These are phyloP conservation scores for Panulirus ornatus DNA, from an alignment of 1,140 invertebrate genomes.

Conservation along the genomic window DNA sequence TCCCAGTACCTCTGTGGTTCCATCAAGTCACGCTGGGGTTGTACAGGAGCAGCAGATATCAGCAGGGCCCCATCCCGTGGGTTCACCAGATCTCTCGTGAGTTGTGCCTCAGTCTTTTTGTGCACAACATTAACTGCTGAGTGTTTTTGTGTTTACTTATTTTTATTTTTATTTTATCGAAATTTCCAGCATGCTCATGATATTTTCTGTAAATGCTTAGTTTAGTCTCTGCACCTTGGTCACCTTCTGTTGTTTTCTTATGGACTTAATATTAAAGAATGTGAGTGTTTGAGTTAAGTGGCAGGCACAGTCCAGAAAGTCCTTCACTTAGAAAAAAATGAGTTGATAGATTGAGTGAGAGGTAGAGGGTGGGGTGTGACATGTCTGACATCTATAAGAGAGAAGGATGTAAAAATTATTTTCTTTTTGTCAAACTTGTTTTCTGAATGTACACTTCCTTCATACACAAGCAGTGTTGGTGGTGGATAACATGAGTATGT, in stretches of 20 bases:
- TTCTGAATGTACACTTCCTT: too few relatives aligned
- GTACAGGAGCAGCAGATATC: conserved; percentile 12
- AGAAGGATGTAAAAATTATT: too few relatives aligned
- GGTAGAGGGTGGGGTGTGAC: too few relatives aligned
- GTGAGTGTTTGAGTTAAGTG: too few relatives aligned
- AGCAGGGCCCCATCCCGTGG: conserved; percentile 1
- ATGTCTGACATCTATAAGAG: too few relatives aligned
- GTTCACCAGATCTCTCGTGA: conserved; percentile 35
- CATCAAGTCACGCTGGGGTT: conserved; percentile 26
- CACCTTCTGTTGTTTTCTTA: not conserved
- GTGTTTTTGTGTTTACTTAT: not conserved
- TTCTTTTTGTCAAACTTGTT: too few relatives aligned
- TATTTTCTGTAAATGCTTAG: conserved; percentile 21
- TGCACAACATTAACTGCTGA: conserved; percentile 6
- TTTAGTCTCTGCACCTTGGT: conserved; percentile 24
- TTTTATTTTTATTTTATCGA: not conserved
- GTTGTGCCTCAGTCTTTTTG: conserved; percentile 16
- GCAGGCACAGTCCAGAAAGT: too few relatives aligned
- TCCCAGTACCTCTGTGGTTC: conserved; percentile 19
- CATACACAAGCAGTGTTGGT: too few relatives aligned
- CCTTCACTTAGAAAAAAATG: too few relatives aligned
- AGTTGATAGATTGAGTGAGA: too few relatives aligned
- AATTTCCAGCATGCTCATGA: conserved; percentile 1
- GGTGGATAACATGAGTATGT: too few relatives aligned
- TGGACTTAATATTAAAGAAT: not conserved